Evolutionary conservation across 2,888 invertebrate genomes (phyloP).

Genomic region (Drosophila prolongata): DNA sequence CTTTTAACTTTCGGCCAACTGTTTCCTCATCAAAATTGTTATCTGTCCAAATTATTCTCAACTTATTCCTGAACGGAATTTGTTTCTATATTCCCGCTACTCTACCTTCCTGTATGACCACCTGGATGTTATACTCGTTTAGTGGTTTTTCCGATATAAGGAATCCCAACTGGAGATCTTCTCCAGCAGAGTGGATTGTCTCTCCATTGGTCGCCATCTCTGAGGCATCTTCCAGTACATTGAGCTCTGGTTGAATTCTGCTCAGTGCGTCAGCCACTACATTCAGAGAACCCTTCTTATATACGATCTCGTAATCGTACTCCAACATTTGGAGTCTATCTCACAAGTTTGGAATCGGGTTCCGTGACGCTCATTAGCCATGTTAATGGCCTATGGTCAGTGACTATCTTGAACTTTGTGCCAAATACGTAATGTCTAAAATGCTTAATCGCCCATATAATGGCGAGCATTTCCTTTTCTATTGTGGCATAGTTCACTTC

Average conservation of each 20-base stretch:
- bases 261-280: not conserved
- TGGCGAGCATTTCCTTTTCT: too few relatives aligned
- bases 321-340: not conserved
- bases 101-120: not conserved
- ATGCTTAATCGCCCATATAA: too few relatives aligned
- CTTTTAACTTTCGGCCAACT: not conserved
- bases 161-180: not conserved
- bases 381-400: not conserved
- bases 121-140: not conserved
- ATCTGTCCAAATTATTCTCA: not conserved
- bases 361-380: not conserved
- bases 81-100: not conserved
- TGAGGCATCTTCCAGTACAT: not conserved
- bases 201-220: not conserved
- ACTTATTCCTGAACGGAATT: not conserved
- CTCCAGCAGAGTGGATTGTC: not conserved
- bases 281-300: not conserved
- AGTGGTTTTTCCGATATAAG: not conserved
- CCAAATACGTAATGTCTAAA: too few relatives aligned
- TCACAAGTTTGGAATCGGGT: not conserved
- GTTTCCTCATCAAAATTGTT: too few relatives aligned
- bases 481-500: too few relatives aligned
- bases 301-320: conserved; percentile 1
- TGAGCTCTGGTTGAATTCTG: not conserved
- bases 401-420: too few relatives aligned